phyloP scores from a whole-genome alignment of 2,888 invertebrate genomes.

The Drepana falcataria region DNA sequence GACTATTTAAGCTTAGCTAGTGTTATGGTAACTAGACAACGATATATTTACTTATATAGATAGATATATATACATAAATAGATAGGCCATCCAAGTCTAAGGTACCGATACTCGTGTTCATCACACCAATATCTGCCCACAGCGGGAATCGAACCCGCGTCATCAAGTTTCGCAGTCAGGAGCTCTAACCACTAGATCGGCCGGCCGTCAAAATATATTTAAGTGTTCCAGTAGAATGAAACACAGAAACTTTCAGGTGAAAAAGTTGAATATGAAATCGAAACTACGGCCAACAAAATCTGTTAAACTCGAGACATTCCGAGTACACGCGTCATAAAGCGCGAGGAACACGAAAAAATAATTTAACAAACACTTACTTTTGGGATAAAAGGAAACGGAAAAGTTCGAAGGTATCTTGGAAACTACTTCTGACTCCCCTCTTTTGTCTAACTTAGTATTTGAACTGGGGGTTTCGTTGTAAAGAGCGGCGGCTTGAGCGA shows the following conservation, averaged over 20 bases:
- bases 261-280: background rate
- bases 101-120: too few species aligned
- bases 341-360: conserved; percentile 58
- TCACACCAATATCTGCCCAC: too few species aligned
- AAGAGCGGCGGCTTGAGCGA: conserved; percentile 14
- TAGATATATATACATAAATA: too few species aligned
- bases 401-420: conserved; percentile 60
- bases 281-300: conserved; percentile 9
- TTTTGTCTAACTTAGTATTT: conserved; percentile 73
- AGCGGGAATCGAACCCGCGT: too few species aligned
- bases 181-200: too few species aligned
- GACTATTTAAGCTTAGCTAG: too few species aligned
- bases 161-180: too few species aligned
- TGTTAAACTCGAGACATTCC: conserved; percentile 32
- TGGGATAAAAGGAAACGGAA: conserved; percentile 68
- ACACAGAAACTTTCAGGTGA: background rate
- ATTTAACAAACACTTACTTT: conserved; percentile 68
- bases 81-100: too few species aligned
- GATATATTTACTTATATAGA: too few species aligned
- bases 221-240: background rate
- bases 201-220: too few species aligned
- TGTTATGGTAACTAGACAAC: too few species aligned
- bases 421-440: conserved; percentile 66
- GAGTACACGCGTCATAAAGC: conserved; percentile 55
- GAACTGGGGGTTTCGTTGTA: conserved; percentile 56